Evolutionary conservation across 2,888 invertebrate species (phyloP).

Genomic region (Drosophila parthenogenetica): DNA sequence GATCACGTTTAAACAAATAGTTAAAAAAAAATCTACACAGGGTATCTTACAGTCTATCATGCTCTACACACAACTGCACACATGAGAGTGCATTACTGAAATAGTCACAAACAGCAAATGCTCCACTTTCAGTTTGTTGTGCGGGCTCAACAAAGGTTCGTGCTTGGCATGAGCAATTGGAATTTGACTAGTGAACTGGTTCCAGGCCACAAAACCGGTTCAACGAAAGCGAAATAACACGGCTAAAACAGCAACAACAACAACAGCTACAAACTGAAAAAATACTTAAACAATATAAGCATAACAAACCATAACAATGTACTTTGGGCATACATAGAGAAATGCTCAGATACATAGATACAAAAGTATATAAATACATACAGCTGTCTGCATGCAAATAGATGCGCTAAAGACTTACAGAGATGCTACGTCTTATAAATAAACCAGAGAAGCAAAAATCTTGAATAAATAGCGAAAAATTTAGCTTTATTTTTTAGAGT

Average conservation of each 20-base stretch:
- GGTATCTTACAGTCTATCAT: too few relatives aligned
- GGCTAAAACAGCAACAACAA: conserved; percentile 12
- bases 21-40: too few relatives aligned
- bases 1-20: too few relatives aligned
- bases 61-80: too few relatives aligned
- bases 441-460: too few relatives aligned
- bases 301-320: conserved; percentile 48
- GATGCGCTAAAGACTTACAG: too few relatives aligned
- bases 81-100: conserved; percentile 12
- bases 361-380: background rate
- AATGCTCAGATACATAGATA: conserved; percentile 2
- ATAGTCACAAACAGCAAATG: conserved; percentile 22
- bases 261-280: conserved; percentile 6
- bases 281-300: conserved; percentile 31
- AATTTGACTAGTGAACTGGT: conserved; percentile 59
- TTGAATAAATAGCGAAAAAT: too few relatives aligned
- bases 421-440: too few relatives aligned
- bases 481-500: too few relatives aligned
- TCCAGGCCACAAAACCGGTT: conserved; percentile 60
- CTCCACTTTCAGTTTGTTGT: conserved; percentile 37
- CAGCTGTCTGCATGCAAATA: too few relatives aligned
- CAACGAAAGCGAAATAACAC: conserved; percentile 59
- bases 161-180: conserved; percentile 58
- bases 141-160: conserved; percentile 44
- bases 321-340: conserved; percentile 20